Evolutionary conservation across 2,113 vertebrate species (phyloP).

Genomic region (Capra hircus): DNA sequence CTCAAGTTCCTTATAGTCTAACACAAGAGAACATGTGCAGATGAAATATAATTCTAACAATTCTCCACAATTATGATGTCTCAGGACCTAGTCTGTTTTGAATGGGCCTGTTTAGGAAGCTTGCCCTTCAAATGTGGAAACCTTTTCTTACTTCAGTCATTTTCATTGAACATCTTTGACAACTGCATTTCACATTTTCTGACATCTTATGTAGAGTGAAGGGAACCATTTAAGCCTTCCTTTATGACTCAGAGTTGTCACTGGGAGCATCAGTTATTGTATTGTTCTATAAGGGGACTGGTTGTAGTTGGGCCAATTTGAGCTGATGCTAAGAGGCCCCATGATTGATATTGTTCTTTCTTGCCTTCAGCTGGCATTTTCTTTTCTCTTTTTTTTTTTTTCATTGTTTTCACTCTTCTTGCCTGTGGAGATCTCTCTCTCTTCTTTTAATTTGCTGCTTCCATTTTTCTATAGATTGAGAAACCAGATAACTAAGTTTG

Average conservation of each 20-base stretch:
- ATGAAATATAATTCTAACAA: neutral
- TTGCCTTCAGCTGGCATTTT: constrained; percentile 8
- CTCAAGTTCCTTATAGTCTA: neutral
- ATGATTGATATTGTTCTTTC: constrained; percentile 39
- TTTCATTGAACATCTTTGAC: neutral
- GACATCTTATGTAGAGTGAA: neutral
- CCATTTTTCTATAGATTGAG: neutral
- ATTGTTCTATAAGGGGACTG: constrained; percentile 16
- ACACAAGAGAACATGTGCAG: neutral
- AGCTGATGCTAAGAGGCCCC: neutral
- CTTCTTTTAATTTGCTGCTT: constrained; percentile 28
- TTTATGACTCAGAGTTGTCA: constrained; percentile 8
- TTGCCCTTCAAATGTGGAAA: neutral
- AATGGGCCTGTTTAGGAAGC: neutral
- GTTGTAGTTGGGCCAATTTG: neutral
- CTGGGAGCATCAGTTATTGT: neutral
- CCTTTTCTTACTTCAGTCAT: neutral
- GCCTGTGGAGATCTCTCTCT: neutral
- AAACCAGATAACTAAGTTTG: constrained; percentile 24
- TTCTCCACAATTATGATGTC: neutral
- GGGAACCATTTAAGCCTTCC: neutral
- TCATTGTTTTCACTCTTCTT: neutral
- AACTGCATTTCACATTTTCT: neutral
- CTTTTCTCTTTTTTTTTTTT: neutral
- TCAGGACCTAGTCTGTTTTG: neutral